Evolutionary conservation across 2,888 invertebrate species (phyloP).

Genomic region (Ferdinandea cuprea): DNA sequence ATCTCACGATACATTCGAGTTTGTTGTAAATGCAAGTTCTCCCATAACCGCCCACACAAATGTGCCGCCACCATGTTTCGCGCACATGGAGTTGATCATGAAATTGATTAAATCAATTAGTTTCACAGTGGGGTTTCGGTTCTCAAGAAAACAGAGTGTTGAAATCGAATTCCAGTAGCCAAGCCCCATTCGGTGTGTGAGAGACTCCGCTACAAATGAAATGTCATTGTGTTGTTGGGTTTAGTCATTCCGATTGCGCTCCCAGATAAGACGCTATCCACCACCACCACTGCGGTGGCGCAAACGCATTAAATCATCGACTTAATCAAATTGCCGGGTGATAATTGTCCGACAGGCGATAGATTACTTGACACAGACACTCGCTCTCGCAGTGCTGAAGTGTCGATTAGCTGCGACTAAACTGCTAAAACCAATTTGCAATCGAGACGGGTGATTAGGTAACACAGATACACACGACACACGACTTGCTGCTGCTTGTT

Average conservation of each 20-base stretch:
- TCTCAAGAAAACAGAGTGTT: not conserved
- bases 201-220: not conserved
- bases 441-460: constrained; percentile 58
- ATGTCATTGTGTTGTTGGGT: constrained; percentile 12
- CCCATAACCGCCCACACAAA: not conserved
- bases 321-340: constrained; percentile 62
- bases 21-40: not conserved
- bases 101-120: constrained; percentile 56
- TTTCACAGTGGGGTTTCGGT: not conserved
- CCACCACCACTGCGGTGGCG: constrained; percentile 9
- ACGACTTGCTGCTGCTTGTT: not conserved
- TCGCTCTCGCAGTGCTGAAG: constrained; percentile 28
- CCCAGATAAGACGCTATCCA: constrained; percentile 37
- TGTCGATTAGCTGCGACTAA: constrained; percentile 49
- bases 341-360: constrained; percentile 65
- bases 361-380: constrained; percentile 44
- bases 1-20: not conserved
- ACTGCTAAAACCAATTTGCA: constrained; percentile 59
- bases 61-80: not conserved
- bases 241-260: constrained; percentile 65
- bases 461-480: constrained; percentile 22
- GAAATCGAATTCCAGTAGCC: constrained; percentile 36
- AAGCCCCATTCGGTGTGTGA: constrained; percentile 26
- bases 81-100: constrained; percentile 23
- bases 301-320: constrained; percentile 61